Percentiles rank a stretch among this genome's conserved stretches.
Conservation (phyloP, 2,113 vertebrate genomes). For the Porphyrio hochstetteri region DNA sequence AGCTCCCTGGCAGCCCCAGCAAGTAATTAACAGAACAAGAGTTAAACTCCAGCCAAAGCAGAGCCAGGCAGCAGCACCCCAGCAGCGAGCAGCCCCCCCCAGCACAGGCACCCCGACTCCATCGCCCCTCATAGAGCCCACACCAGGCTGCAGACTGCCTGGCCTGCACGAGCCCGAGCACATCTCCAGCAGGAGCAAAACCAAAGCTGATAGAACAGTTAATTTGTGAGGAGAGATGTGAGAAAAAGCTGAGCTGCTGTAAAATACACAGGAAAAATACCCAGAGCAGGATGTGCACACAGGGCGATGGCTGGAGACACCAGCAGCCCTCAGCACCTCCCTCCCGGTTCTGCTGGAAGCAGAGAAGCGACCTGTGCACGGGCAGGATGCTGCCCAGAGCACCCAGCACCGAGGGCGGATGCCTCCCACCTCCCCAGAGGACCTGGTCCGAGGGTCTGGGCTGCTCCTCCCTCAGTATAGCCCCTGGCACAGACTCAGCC, state of each 20-base stretch:
- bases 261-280: accelerated
- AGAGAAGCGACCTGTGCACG: accelerated
- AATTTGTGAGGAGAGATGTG: neutral
- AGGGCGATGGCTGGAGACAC: no score
- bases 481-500: neutral
- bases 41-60: neutral
- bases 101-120: accelerated
- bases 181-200: neutral
- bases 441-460: no score
- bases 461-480: neutral
- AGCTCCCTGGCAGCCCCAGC: neutral
- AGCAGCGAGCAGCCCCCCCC: accelerated
- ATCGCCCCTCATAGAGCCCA: accelerated
- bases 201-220: no score
- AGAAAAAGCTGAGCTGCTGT: accelerated
- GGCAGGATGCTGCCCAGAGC: accelerated
- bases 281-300: no score
- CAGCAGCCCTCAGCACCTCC: no score
- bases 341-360: neutral
- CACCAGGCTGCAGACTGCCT: accelerated
- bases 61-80: neutral
- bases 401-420: accelerated
- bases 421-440: neutral
- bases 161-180: accelerated
- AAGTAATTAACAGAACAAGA: neutral